phyloP scores from a whole-genome alignment of 2,113 vertebrate species.

The Gobio gobio region DNA sequence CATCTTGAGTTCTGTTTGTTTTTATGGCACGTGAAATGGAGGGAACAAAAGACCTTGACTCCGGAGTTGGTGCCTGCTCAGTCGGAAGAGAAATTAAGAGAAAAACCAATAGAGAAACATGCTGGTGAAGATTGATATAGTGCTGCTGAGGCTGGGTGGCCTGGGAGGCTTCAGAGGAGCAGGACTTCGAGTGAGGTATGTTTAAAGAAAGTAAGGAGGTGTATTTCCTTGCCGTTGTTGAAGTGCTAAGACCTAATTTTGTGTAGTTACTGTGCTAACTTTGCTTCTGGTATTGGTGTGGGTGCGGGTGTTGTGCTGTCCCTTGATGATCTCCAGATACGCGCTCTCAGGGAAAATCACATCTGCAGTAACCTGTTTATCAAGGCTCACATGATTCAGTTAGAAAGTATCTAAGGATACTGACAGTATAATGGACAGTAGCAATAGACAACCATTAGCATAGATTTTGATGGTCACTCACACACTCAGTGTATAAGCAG shows the following conservation, averaged over 20 bases:
- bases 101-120: conserved; percentile 37
- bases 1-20: conserved; percentile 67
- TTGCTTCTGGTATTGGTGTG: conserved; percentile 61
- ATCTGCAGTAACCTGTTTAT: conserved; percentile 73
- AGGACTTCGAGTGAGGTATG: conserved; percentile 32
- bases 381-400: conserved; percentile 55
- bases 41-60: conserved; percentile 65
- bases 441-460: conserved; percentile 54
- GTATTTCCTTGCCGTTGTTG: conserved; percentile 54
- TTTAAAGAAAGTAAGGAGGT: conserved; percentile 21
- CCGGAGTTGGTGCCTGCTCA: conserved; percentile 24
- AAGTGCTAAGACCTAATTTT: conserved; percentile 66
- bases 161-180: conserved; percentile 27
- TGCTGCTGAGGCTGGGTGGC: conserved; percentile 54
- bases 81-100: conserved; percentile 12
- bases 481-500: conserved; percentile 5
- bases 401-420: neutral
- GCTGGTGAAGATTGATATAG: conserved; percentile 50
- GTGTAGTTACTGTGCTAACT: conserved; percentile 68
- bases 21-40: conserved; percentile 64
- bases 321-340: conserved; percentile 68
- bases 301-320: conserved; percentile 45
- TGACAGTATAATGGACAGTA: conserved; percentile 8
- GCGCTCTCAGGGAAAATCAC: conserved; percentile 58
- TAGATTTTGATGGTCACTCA: neutral